Evolutionary conservation across 1,140 invertebrate genomes (phyloP).

Genomic region (Drosophila orena): DNA sequence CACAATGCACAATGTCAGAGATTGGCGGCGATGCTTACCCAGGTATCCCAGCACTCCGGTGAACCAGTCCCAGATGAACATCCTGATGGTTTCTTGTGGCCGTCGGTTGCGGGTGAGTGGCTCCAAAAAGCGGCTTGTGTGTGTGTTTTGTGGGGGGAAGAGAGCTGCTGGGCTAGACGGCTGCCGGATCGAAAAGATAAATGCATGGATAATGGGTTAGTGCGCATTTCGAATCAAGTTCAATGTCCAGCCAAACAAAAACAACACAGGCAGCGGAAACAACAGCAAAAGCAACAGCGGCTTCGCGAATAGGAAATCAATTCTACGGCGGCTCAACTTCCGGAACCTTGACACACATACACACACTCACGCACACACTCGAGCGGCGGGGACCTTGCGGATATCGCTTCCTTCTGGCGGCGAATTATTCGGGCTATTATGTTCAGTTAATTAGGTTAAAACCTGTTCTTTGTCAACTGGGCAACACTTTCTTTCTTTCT

Average conservation of each 20-base stretch:
- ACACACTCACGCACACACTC: slow-evolving; percentile 11
- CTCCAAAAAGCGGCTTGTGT: slow-evolving; percentile 53
- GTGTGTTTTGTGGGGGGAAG: slow-evolving; percentile 62
- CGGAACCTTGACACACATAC: slow-evolving; percentile 72
- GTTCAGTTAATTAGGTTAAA: slow-evolving; percentile 75
- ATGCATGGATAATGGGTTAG: slow-evolving; percentile 14
- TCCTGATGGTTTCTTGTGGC: slow-evolving; percentile 85
- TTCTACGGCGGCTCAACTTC: slow-evolving; percentile 21
- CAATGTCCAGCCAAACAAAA: slow-evolving; percentile 59
- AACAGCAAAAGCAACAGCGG: slow-evolving; percentile 3
- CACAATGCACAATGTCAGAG: slow-evolving; percentile 69
- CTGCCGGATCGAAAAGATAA: slow-evolving; percentile 13
- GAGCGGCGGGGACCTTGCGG: slow-evolving; percentile 13
- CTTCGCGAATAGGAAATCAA: slow-evolving; percentile 48
- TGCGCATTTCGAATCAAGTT: slow-evolving; percentile 60
- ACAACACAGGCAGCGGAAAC: neutral
- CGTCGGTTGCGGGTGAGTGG: slow-evolving; percentile 63
- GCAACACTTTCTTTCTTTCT: slow-evolving; percentile 79
- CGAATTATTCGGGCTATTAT: slow-evolving; percentile 39
- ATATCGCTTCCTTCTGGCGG: slow-evolving; percentile 11
- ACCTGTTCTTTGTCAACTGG: slow-evolving; percentile 79
- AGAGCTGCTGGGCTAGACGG: slow-evolving; percentile 67
- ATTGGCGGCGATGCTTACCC: slow-evolving; percentile 87
- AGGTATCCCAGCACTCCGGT: slow-evolving; percentile 97
- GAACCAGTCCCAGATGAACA: slow-evolving; percentile 99